phyloP scores from a whole-genome alignment of 1,140 invertebrate species.

The Pararge aegeria region DNA sequence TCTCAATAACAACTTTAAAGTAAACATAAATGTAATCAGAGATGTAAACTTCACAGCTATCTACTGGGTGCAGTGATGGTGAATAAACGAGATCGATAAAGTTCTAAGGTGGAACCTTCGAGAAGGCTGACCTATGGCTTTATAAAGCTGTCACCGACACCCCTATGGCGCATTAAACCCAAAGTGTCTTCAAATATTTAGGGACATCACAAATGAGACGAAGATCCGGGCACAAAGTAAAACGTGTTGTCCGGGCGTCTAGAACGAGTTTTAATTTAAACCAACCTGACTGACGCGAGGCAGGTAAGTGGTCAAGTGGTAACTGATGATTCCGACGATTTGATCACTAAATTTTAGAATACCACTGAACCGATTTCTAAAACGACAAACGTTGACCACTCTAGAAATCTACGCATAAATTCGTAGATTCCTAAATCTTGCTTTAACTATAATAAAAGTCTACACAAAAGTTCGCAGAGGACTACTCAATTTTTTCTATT shows the following conservation, averaged over 20 bases:
- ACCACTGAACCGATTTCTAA: background rate
- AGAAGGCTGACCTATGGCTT: constrained; percentile 6
- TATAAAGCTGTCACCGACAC: constrained; percentile 2
- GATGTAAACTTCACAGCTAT: constrained; percentile 21
- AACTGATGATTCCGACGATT: background rate
- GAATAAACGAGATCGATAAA: background rate
- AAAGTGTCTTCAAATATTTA: background rate
- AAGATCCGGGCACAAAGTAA: background rate
- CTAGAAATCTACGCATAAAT: no score
- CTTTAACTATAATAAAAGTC: background rate
- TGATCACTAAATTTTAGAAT: background rate
- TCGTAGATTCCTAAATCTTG: background rate
- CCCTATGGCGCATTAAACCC: background rate
- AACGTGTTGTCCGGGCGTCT: background rate
- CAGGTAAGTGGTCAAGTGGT: background rate
- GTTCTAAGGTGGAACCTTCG: constrained; percentile 6
- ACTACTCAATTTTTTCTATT: no score
- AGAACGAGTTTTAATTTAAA: background rate
- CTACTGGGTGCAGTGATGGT: constrained; percentile 8
- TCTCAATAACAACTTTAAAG: background rate
- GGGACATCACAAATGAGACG: background rate
- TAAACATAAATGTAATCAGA: constrained; percentile 12
- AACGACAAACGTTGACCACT: no score
- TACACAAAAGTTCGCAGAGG: no score
- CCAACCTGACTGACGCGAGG: background rate